Conservation (phyloP, 2,113 vertebrate genomes). For the Gnathochromis pfefferi region DNA sequence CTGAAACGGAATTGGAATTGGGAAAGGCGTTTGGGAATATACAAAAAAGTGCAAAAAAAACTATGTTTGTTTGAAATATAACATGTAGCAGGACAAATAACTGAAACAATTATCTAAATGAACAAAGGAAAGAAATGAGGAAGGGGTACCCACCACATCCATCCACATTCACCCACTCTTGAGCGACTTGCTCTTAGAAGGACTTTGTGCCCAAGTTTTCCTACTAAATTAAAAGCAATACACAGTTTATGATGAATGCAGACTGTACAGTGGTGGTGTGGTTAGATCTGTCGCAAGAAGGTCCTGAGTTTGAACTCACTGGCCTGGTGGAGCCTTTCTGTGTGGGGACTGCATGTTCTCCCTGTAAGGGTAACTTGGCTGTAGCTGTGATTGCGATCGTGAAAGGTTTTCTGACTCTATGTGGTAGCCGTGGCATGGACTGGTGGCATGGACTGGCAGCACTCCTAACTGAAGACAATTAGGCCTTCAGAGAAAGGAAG, state of each 20-base stretch:
- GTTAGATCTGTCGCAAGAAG: not conserved
- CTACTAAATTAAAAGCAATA: not conserved
- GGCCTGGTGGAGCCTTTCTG: not conserved
- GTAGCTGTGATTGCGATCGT: not conserved
- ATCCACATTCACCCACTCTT: not conserved
- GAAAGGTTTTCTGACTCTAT: not conserved
- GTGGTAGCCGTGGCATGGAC: not conserved
- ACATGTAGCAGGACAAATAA: not conserved
- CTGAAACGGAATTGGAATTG: not conserved
- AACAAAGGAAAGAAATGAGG: not conserved
- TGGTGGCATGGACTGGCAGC: not conserved
- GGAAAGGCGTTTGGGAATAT: not conserved
- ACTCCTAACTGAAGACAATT: not conserved
- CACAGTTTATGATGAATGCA: not conserved
- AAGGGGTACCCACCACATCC: not conserved
- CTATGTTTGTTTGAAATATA: not conserved
- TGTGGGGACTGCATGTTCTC: not conserved
- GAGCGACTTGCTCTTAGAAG: not conserved
- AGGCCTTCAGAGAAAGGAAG: not conserved
- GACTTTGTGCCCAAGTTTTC: not conserved
- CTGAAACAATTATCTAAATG: not conserved
- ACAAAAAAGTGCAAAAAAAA: rapidly evolving
- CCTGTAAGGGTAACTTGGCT: not conserved
- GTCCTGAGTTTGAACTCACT: not conserved
- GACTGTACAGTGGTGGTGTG: not conserved